Percentiles rank a stretch among this genome's conserved stretches.
phyloP scores from a whole-genome alignment of 2,113 vertebrate species.

The Microtus oregoni region DNA sequence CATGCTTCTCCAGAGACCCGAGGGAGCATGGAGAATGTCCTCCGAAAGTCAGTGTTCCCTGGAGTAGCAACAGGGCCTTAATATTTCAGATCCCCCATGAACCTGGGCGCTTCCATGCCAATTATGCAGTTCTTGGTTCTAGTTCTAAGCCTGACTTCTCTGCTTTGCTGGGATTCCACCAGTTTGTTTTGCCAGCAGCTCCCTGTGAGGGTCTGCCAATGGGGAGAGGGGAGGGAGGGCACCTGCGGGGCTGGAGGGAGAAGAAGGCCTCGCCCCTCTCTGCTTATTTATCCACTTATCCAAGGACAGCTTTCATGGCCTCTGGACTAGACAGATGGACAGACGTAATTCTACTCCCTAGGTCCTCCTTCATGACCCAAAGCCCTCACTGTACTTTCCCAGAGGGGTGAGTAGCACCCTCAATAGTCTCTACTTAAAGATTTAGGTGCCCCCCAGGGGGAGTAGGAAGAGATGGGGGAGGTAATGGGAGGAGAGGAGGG shows the following conservation, averaged over 20 bases:
- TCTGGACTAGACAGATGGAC: background rate
- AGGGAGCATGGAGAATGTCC: background rate
- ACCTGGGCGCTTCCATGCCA: background rate
- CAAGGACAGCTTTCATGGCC: background rate
- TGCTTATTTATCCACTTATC: background rate
- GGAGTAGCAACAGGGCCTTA: background rate
- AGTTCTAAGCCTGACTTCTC: background rate
- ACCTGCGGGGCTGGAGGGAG: background rate
- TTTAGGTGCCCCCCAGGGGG: background rate
- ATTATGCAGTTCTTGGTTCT: background rate
- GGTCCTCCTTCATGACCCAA: accelerated
- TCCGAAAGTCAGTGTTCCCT: background rate
- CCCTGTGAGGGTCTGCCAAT: background rate
- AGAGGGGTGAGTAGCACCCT: background rate
- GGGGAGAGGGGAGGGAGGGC: background rate
- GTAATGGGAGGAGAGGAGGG: too few relatives aligned
- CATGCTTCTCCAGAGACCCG: background rate
- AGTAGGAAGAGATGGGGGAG: too few relatives aligned
- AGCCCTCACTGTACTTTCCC: background rate
- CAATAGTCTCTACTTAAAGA: too few relatives aligned
- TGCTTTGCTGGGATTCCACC: background rate
- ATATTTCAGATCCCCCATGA: accelerated
- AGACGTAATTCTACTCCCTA: background rate
- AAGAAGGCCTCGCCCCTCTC: background rate
- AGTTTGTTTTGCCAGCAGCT: background rate